A percentile compares a stretch with the other conserved stretches of the same genome.
Evolutionary conservation across 2,113 vertebrate genomes (phyloP).

Genomic region (Panthera uncia): DNA sequence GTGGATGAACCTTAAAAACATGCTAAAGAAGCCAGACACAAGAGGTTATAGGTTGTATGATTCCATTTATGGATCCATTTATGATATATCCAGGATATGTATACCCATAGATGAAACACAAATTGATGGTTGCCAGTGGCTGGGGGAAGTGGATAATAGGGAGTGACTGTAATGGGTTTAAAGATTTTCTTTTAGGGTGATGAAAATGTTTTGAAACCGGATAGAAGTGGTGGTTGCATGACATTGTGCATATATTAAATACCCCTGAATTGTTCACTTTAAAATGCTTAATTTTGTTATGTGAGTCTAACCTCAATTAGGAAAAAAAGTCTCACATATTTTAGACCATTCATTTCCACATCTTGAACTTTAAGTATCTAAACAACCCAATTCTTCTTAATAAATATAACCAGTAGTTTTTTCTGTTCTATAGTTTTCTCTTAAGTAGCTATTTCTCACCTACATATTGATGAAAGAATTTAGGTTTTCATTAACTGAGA

Average conservation of each 20-base stretch:
- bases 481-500: constrained; percentile 18
- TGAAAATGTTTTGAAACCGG: background rate
- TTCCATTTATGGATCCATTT: background rate
- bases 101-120: background rate
- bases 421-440: background rate
- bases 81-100: background rate
- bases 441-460: background rate
- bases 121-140: background rate
- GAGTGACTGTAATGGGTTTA: background rate
- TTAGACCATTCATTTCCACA: background rate
- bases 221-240: background rate
- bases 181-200: background rate
- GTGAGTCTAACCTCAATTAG: background rate
- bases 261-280: background rate
- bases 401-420: background rate
- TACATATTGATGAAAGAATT: background rate
- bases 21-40: background rate
- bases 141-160: background rate
- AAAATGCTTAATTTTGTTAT: background rate
- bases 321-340: background rate
- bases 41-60: background rate
- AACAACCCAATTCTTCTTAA: background rate
- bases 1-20: background rate
- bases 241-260: background rate
- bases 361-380: constrained; percentile 19